A percentile compares a stretch with the other conserved stretches of the same genome.
Conservation (phyloP, 1,140 invertebrate species). For the Leguminivora glycinivorella region DNA sequence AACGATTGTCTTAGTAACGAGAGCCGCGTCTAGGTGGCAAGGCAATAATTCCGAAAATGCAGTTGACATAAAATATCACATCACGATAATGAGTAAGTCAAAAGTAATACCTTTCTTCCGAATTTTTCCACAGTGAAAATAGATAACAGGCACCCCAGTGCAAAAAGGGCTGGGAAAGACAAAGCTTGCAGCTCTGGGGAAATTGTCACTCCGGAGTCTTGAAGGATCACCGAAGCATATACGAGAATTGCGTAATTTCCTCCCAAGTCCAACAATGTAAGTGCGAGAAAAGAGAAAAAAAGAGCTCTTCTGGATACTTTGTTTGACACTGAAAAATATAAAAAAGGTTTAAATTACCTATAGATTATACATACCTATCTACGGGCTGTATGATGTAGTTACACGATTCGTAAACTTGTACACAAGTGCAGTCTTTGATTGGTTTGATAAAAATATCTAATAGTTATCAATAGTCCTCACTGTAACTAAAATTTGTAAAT, state of each 20-base stretch:
- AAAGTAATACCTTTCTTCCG: conserved; percentile 11
- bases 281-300: background rate
- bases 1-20: too few relatives aligned
- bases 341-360: background rate
- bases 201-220: background rate
- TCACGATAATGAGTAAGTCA: too few relatives aligned
- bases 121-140: conserved; percentile 3
- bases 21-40: too few relatives aligned
- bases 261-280: conserved; percentile 17
- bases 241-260: conserved; percentile 8
- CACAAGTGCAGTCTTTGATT: too few relatives aligned
- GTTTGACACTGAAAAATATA: conserved; percentile 6
- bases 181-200: conserved; percentile 1
- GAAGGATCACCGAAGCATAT: conserved; percentile 11
- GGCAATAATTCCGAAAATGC: too few relatives aligned
- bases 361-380: too few relatives aligned
- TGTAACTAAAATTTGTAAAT: too few relatives aligned
- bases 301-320: conserved; percentile 4
- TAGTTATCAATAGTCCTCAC: too few relatives aligned
- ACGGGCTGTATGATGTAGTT: too few relatives aligned
- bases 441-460: too few relatives aligned
- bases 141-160: background rate
- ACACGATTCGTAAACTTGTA: too few relatives aligned
- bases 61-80: too few relatives aligned
- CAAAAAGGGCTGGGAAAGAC: conserved; percentile 6